Percentiles rank a stretch among this genome's conserved stretches.
Evolutionary conservation across 2,888 invertebrate species (phyloP).

Genomic region (Heliothis peltigera): DNA sequence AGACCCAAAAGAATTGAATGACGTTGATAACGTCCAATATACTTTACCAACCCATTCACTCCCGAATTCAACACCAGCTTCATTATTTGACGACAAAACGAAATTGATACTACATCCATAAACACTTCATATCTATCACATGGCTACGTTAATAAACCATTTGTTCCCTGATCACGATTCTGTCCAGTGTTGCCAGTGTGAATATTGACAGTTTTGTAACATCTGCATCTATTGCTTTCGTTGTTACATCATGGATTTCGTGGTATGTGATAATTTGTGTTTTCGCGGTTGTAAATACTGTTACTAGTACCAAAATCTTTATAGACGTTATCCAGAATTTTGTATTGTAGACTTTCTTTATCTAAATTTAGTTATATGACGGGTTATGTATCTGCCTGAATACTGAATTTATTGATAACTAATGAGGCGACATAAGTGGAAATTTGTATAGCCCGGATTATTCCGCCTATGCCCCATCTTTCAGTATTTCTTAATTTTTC

Average conservation of each 20-base stretch:
- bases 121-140: constrained; percentile 45
- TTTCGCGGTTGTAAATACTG: constrained; percentile 24
- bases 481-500: not conserved
- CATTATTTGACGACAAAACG: constrained; percentile 14
- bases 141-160: constrained; percentile 41
- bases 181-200: constrained; percentile 31
- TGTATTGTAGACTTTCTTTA: not conserved
- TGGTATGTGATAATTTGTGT: constrained; percentile 56
- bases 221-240: constrained; percentile 25
- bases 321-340: not conserved
- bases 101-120: constrained; percentile 39
- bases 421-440: too few species aligned
- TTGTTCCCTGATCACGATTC: constrained; percentile 44
- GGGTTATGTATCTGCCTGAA: too few species aligned
- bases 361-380: not conserved
- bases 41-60: not conserved
- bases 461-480: not conserved
- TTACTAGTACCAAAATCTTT: constrained; percentile 15
- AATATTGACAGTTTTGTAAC: constrained; percentile 52
- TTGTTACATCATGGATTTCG: constrained; percentile 52
- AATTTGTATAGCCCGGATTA: not conserved
- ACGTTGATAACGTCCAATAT: not conserved
- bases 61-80: not conserved
- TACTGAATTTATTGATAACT: too few species aligned
- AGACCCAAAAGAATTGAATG: not conserved